Percentiles rank a stretch among this genome's conserved stretches.
These are phyloP conservation scores for Acipenser oxyrinchus DNA, from an alignment of 2,797 vertebrate species.

Conservation along the genomic window DNA sequence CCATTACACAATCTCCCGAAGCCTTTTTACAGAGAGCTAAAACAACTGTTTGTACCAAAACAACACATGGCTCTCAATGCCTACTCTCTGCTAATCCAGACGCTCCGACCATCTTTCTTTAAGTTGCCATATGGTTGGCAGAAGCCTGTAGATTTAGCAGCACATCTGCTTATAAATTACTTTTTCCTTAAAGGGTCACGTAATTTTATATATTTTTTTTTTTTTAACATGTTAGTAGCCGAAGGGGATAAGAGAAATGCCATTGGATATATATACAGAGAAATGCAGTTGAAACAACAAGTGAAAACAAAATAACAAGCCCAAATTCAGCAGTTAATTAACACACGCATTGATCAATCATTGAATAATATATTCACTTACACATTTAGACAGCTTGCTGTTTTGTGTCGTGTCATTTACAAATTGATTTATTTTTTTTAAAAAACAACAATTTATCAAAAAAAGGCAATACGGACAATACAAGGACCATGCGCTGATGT, in stretches of 20 bases:
- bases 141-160: constrained; percentile 97
- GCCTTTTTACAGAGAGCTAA: constrained; percentile 76
- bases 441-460: no score
- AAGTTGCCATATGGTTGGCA: constrained; percentile 95
- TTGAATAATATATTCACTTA: no score
- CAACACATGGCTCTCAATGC: constrained; percentile 73
- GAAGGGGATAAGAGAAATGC: constrained; percentile 51
- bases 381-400: no score
- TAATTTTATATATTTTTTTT: constrained; percentile 6
- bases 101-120: constrained; percentile 92
- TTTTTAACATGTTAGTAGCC: constrained; percentile 53
- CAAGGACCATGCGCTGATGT: no score
- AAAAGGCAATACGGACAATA: no score
- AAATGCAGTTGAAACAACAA: constrained; percentile 19
- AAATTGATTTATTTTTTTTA: no score
- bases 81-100: constrained; percentile 84
- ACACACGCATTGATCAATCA: no score
- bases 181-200: constrained; percentile 63
- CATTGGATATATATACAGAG: constrained; percentile 37
- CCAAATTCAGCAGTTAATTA: background rate
- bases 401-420: no score
- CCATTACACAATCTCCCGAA: constrained; percentile 94
- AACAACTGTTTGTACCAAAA: constrained; percentile 74
- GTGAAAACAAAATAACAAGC: constrained; percentile 17
- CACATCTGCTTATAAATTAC: constrained; percentile 97